These are phyloP conservation scores for Orthosia gothica DNA, from an alignment of 2,888 invertebrate species.

Conservation along the genomic window DNA sequence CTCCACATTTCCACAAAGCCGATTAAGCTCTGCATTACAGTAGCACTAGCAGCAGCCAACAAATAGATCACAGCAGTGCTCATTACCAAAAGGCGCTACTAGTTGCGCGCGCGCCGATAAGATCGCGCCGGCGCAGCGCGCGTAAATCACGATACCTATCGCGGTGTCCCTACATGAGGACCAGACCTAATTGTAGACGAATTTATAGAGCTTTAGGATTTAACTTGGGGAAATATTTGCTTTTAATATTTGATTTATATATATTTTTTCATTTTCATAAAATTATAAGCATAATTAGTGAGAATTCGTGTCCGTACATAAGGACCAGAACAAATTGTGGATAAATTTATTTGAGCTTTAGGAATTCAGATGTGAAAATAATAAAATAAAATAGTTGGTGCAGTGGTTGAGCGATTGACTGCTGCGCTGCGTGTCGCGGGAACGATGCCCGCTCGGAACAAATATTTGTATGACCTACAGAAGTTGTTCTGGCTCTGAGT, in stretches of 20 bases:
- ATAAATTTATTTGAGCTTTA: slow-evolving; percentile 66
- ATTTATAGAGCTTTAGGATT: slow-evolving; percentile 67
- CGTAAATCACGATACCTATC: slow-evolving; percentile 88
- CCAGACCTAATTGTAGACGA: slow-evolving; percentile 84
- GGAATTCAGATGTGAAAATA: background rate
- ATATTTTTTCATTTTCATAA: too few relatives aligned
- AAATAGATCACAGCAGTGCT: slow-evolving; percentile 74
- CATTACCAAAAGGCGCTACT: slow-evolving; percentile 81
- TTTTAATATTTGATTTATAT: slow-evolving; percentile 12
- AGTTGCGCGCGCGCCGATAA: slow-evolving; percentile 73
- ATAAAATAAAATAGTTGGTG: too few relatives aligned
- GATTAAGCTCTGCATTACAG: slow-evolving; percentile 61
- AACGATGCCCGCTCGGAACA: too few relatives aligned
- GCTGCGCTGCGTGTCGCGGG: too few relatives aligned
- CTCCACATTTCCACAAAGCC: slow-evolving; percentile 35
- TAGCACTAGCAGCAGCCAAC: slow-evolving; percentile 64
- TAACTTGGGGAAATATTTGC: slow-evolving; percentile 11
- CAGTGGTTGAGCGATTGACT: too few relatives aligned
- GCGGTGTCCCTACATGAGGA: slow-evolving; percentile 80
- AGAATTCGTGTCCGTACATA: slow-evolving; percentile 73
- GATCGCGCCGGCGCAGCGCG: slow-evolving; percentile 75
- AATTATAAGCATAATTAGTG: too few relatives aligned
- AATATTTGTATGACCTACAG: too few relatives aligned
- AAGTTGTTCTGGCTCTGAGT: too few relatives aligned
- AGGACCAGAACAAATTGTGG: slow-evolving; percentile 82